phyloP scores from a whole-genome alignment of 2,888 invertebrate species.

The Aphidoletes aphidimyza region DNA sequence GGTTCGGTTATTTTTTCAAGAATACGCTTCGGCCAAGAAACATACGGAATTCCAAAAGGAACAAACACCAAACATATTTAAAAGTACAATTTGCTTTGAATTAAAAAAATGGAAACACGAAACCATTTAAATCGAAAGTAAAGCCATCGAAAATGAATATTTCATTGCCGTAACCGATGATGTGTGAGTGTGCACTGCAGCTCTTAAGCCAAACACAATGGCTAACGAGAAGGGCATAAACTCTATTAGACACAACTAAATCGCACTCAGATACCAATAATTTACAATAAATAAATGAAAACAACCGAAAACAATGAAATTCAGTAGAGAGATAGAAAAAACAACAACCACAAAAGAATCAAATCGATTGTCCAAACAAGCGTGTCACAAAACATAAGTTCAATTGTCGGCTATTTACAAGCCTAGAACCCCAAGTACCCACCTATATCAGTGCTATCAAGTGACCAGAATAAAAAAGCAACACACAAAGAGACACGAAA shows the following conservation, averaged over 20 bases:
- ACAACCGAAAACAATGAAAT: neutral
- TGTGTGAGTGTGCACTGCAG: neutral
- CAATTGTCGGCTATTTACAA: slow-evolving; percentile 20
- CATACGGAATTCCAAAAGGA: neutral
- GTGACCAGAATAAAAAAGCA: neutral
- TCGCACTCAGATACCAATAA: neutral
- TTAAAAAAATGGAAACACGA: neutral
- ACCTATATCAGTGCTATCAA: no score
- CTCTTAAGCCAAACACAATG: neutral
- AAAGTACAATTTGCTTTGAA: neutral
- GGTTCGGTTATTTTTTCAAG: neutral
- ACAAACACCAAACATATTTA: neutral
- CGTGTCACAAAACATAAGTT: slow-evolving; percentile 34
- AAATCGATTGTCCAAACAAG: slow-evolving; percentile 47
- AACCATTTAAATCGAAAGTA: neutral
- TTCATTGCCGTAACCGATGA: neutral
- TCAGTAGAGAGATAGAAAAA: neutral
- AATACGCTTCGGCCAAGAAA: no score
- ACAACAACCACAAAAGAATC: neutral
- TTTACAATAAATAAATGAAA: slow-evolving; percentile 17
- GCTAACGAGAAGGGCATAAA: neutral
- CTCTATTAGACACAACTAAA: neutral
- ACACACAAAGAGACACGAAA: neutral
- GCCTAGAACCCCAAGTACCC: neutral
- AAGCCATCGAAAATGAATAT: neutral